These are phyloP conservation scores for Acanthaster planci DNA, from an alignment of 35 echinoderm and acorn worm species.

Conservation along the genomic window DNA sequence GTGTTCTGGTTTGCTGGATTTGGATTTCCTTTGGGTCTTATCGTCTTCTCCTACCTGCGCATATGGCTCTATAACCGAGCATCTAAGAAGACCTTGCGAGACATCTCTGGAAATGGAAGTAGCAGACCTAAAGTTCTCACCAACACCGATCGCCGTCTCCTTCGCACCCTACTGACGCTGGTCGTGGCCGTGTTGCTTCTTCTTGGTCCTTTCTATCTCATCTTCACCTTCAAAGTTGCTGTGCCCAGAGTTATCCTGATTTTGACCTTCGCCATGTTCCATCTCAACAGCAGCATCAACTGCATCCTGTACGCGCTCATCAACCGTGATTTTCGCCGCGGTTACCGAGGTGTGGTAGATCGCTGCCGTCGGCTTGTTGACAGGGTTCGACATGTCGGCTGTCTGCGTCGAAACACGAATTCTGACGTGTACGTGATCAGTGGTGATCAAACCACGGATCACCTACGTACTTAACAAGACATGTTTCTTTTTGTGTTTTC, in stretches of 20 bases:
- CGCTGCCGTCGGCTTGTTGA: not conserved
- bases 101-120: not conserved
- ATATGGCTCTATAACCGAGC: not conserved
- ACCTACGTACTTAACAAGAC: too few species aligned
- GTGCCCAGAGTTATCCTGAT: not conserved
- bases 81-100: not conserved
- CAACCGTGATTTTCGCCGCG: not conserved
- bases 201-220: not conserved
- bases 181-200: not conserved
- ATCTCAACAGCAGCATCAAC: constrained; percentile 6
- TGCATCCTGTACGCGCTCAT: not conserved
- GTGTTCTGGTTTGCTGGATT: not conserved
- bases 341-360: not conserved
- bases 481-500: too few species aligned
- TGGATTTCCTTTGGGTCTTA: not conserved
- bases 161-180: not conserved
- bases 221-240: not conserved
- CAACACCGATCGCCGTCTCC: not conserved
- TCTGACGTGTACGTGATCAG: too few species aligned
- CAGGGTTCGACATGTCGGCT: too few species aligned
- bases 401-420: too few species aligned
- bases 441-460: too few species aligned
- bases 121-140: not conserved
- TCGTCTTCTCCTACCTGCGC: not conserved
- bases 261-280: not conserved